phyloP scores from a whole-genome alignment of 2,797 vertebrate genomes.

The Steatocranus sp. region DNA sequence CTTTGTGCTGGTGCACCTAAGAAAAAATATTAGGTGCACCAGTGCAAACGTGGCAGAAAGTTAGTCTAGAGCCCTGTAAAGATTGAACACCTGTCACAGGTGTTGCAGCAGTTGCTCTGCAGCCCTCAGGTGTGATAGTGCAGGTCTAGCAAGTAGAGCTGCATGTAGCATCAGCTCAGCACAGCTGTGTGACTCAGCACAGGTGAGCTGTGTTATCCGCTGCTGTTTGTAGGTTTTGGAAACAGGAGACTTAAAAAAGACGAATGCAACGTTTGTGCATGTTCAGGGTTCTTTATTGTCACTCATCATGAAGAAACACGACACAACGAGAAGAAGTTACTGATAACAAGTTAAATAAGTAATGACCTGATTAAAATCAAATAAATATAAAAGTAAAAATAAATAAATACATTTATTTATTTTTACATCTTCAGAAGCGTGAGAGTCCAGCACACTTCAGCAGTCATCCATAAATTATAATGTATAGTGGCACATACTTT shows the following conservation, averaged over 20 bases:
- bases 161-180: neutral
- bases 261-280: neutral
- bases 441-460: neutral
- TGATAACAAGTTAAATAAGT: neutral
- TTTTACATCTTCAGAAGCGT: neutral
- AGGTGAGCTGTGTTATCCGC: neutral
- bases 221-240: neutral
- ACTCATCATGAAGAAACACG: neutral
- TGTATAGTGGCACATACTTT: neutral
- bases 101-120: neutral
- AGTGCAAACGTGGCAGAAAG: too few relatives aligned
- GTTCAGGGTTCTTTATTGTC: neutral
- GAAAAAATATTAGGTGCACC: too few relatives aligned
- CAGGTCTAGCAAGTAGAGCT: neutral
- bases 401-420: neutral
- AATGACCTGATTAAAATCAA: neutral
- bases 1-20: too few relatives aligned
- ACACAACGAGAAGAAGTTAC: neutral
- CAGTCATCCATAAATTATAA: neutral
- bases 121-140: neutral
- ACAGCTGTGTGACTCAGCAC: neutral
- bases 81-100: neutral
- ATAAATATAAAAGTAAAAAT: neutral
- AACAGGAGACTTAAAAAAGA: neutral
- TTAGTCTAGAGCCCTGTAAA: neutral